Evolutionary conservation across 2,113 vertebrate genomes (phyloP).

Genomic region (Python bivittatus): DNA sequence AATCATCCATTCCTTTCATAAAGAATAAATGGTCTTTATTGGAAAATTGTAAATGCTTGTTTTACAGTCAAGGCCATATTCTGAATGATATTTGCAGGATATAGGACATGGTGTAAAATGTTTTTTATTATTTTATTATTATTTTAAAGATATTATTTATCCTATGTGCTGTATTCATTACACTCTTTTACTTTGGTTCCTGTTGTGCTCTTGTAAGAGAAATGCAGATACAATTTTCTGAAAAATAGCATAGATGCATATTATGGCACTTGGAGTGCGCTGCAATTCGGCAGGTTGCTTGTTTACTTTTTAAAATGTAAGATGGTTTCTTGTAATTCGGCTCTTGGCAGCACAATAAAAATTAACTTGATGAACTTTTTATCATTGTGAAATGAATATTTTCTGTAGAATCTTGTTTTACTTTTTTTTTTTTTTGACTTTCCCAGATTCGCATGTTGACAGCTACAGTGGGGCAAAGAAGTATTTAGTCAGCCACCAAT

Average conservation of each 20-base stretch:
- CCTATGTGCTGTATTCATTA: constrained; percentile 85
- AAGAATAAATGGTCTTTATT: constrained; percentile 77
- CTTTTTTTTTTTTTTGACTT: background rate
- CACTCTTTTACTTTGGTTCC: constrained; percentile 84
- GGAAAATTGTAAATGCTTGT: constrained; percentile 81
- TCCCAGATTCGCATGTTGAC: background rate
- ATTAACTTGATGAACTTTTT: constrained; percentile 35
- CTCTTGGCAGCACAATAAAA: constrained; percentile 85
- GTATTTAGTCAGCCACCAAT: no score
- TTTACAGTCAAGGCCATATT: constrained; percentile 82
- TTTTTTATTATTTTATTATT: constrained; percentile 75
- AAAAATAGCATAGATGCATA: constrained; percentile 81
- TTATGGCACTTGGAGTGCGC: constrained; percentile 84
- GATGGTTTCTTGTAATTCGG: constrained; percentile 75
- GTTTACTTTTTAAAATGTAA: constrained; percentile 79
- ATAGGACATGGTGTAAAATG: constrained; percentile 82
- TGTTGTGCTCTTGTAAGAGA: constrained; percentile 88
- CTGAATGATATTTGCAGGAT: constrained; percentile 81
- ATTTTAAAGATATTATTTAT: constrained; percentile 85
- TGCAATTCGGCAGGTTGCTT: constrained; percentile 79
- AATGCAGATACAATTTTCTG: constrained; percentile 84
- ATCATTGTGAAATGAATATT: background rate
- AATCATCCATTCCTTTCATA: constrained; percentile 78
- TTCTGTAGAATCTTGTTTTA: background rate
- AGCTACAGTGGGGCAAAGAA: no score